Evolutionary conservation across 2,797 vertebrate species (phyloP).

Genomic region (Pelodytes ibericus): DNA sequence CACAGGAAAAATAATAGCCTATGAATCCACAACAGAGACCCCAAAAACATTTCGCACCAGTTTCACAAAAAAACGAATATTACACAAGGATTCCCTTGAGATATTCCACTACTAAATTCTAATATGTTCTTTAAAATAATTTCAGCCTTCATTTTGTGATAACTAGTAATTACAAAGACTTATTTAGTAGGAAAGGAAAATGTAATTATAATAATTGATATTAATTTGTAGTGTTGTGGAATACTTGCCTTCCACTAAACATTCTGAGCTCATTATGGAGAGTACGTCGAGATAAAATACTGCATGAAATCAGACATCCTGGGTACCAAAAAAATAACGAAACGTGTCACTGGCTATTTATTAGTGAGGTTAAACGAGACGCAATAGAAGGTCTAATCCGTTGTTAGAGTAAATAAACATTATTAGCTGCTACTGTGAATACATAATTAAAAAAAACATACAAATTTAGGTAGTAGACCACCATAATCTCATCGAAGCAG

Average conservation of each 20-base stretch:
- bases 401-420: background rate
- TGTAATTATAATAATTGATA: slow-evolving; percentile 57
- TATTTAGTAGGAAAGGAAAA: slow-evolving; percentile 57
- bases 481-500: no score
- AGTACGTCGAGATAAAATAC: slow-evolving; percentile 31
- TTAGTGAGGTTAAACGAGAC: background rate
- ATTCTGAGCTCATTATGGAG: slow-evolving; percentile 31
- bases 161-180: slow-evolving; percentile 57
- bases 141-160: slow-evolving; percentile 56
- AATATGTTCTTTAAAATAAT: slow-evolving; percentile 57
- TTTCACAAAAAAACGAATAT: slow-evolving; percentile 23
- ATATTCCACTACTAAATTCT: slow-evolving; percentile 45
- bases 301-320: slow-evolving; percentile 18
- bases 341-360: slow-evolving; percentile 4
- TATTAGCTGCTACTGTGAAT: background rate
- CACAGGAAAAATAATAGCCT: no score
- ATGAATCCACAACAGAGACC: background rate
- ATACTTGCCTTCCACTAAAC: slow-evolving; percentile 50
- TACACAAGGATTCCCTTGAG: slow-evolving; percentile 45
- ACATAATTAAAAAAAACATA: background rate
- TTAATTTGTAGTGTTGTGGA: slow-evolving; percentile 57
- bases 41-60: background rate
- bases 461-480: background rate
- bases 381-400: slow-evolving; percentile 1
- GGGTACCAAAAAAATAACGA: slow-evolving; percentile 8